Conservation (phyloP, 1,140 invertebrate genomes). For the Cardiocondyla obscurior region DNA sequence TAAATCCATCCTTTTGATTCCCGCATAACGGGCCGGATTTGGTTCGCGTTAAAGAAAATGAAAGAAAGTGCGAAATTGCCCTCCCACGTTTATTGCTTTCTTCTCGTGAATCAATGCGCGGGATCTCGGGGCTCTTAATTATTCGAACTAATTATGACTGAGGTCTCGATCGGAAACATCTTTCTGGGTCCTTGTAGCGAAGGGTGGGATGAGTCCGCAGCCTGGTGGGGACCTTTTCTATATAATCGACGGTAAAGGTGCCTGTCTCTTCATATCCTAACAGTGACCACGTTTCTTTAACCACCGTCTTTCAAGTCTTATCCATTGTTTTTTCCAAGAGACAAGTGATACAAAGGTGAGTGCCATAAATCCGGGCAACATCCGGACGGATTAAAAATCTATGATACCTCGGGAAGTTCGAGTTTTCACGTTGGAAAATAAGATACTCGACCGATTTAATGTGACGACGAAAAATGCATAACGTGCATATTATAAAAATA, state of each 20-base stretch:
- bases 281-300: slow-evolving; percentile 77
- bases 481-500: not conserved
- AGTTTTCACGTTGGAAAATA: slow-evolving; percentile 19
- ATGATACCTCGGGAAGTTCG: slow-evolving; percentile 11
- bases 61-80: not conserved
- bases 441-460: not conserved
- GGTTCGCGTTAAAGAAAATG: not conserved
- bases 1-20: slow-evolving; percentile 9
- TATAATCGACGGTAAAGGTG: slow-evolving; percentile 80
- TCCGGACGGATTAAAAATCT: slow-evolving; percentile 2
- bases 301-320: slow-evolving; percentile 64
- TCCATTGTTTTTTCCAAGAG: slow-evolving; percentile 55
- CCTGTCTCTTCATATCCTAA: slow-evolving; percentile 81
- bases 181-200: slow-evolving; percentile 69
- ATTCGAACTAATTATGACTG: slow-evolving; percentile 66
- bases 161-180: slow-evolving; percentile 63
- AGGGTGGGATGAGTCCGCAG: slow-evolving; percentile 73
- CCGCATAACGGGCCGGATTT: not conserved
- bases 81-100: not conserved
- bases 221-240: slow-evolving; percentile 81
- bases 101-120: slow-evolving; percentile 13
- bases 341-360: slow-evolving; percentile 78
- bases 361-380: slow-evolving; percentile 45
- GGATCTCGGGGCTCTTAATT: slow-evolving; percentile 54
- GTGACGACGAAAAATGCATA: not conserved